Evolutionary conservation across 2,888 invertebrate genomes (phyloP).

Genomic region (Philonicus albiceps): DNA sequence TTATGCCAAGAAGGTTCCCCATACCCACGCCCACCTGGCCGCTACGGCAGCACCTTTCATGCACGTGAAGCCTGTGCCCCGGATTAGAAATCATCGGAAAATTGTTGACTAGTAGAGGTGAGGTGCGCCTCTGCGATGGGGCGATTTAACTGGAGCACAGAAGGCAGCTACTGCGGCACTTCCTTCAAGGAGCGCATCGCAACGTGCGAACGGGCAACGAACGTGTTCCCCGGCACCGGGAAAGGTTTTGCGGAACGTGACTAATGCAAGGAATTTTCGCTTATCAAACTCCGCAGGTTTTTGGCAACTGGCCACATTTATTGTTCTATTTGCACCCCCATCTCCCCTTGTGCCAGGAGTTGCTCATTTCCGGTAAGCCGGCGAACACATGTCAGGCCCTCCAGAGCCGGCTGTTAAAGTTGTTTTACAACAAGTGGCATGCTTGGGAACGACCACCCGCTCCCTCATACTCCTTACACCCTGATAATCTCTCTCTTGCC

Average conservation of each 20-base stretch:
- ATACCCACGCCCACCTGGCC: neutral
- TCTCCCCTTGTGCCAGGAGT: neutral
- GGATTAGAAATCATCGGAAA: constrained; percentile 37
- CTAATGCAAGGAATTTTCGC: constrained; percentile 36
- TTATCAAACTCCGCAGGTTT: constrained; percentile 41
- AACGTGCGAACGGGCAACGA: neutral
- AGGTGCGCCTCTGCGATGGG: neutral
- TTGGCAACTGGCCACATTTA: constrained; percentile 35
- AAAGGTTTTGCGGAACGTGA: constrained; percentile 36
- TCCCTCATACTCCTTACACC: neutral
- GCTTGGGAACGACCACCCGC: neutral
- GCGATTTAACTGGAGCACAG: constrained; percentile 17
- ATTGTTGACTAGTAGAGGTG: neutral
- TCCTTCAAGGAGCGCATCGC: neutral
- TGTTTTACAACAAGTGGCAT: constrained; percentile 10
- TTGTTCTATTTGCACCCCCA: constrained; percentile 28
- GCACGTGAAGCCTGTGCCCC: neutral
- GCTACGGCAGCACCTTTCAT: neutral
- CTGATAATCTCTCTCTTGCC: neutral
- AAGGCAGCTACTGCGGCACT: neutral
- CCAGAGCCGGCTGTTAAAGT: neutral
- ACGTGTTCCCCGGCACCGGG: constrained; percentile 3
- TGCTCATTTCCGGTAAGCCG: constrained; percentile 29
- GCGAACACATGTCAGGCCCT: constrained; percentile 36
- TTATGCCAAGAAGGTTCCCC: neutral